Percentiles rank a stretch among this genome's conserved stretches.
phyloP scores from a whole-genome alignment of 2,888 invertebrate species.

The Trichogramma evanescens region DNA sequence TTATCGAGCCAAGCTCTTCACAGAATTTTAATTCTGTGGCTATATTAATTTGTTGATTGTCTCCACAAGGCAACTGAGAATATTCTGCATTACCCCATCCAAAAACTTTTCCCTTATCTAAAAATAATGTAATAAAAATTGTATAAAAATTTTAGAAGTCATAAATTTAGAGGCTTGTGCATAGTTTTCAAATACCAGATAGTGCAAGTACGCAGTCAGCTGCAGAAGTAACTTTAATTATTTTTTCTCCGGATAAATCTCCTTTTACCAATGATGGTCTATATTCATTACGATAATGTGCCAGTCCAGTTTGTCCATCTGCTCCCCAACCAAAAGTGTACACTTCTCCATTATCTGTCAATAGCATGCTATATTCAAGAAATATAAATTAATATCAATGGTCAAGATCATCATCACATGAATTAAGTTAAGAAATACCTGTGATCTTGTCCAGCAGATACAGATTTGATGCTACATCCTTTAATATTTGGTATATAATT shows the following conservation, averaged over 20 bases:
- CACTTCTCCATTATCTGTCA: constrained; percentile 74
- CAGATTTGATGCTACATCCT: constrained; percentile 56
- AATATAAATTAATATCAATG: not conserved
- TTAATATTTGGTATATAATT: constrained; percentile 61
- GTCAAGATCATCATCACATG: constrained; percentile 9
- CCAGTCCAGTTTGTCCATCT: constrained; percentile 89
- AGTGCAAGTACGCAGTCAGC: constrained; percentile 86
- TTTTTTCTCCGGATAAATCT: constrained; percentile 74
- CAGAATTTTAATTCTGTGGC: constrained; percentile 62
- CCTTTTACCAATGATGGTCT: constrained; percentile 63
- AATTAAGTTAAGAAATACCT: constrained; percentile 49
- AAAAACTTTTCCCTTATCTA: constrained; percentile 83
- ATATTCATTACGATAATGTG: constrained; percentile 58
- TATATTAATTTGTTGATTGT: constrained; percentile 64
- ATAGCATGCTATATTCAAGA: constrained; percentile 55
- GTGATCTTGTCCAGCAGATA: constrained; percentile 89
- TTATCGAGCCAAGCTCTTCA: constrained; percentile 65
- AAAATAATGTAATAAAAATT: not conserved
- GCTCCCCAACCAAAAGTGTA: constrained; percentile 90
- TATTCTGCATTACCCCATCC: constrained; percentile 98
- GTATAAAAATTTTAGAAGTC: not conserved
- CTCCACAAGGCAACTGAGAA: constrained; percentile 63
- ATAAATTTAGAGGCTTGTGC: too few relatives aligned
- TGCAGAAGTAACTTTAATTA: constrained; percentile 70
- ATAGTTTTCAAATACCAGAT: constrained; percentile 55